phyloP scores from a whole-genome alignment of 2,888 invertebrate species.

The Emesis russula region DNA sequence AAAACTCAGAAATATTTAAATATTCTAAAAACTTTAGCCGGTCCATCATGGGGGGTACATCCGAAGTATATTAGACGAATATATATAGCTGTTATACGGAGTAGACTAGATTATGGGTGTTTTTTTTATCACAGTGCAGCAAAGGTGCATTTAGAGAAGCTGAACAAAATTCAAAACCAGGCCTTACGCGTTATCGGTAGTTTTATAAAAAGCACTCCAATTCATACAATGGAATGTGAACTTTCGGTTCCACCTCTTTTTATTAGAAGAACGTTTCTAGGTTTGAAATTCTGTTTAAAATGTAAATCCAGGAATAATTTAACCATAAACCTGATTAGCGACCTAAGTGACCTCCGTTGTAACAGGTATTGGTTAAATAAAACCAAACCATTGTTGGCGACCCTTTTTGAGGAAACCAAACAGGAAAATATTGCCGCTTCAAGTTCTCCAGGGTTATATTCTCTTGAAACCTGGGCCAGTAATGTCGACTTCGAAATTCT shows the following conservation, averaged over 20 bases:
- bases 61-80: not conserved
- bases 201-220: not conserved
- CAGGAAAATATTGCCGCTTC: not conserved
- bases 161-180: not conserved
- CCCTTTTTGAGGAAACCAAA: not conserved
- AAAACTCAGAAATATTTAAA: not conserved
- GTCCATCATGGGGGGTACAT: not conserved
- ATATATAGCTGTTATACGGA: not conserved
- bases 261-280: not conserved
- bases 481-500: not conserved
- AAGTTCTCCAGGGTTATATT: not conserved
- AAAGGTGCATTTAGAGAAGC: not conserved
- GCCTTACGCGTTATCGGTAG: not conserved
- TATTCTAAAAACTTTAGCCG: not conserved
- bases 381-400: not conserved
- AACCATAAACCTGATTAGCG: not conserved
- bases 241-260: not conserved
- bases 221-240: not conserved
- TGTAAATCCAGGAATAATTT: not conserved
- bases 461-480: not conserved
- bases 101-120: not conserved
- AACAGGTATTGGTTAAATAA: not conserved
- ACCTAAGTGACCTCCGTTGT: not conserved
- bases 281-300: not conserved
- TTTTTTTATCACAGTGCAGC: not conserved